Percentiles rank a stretch among this genome's conserved stretches.
These are phyloP conservation scores for Enteromius mattozi DNA, from an alignment of 2,797 vertebrate species.

Conservation along the genomic window DNA sequence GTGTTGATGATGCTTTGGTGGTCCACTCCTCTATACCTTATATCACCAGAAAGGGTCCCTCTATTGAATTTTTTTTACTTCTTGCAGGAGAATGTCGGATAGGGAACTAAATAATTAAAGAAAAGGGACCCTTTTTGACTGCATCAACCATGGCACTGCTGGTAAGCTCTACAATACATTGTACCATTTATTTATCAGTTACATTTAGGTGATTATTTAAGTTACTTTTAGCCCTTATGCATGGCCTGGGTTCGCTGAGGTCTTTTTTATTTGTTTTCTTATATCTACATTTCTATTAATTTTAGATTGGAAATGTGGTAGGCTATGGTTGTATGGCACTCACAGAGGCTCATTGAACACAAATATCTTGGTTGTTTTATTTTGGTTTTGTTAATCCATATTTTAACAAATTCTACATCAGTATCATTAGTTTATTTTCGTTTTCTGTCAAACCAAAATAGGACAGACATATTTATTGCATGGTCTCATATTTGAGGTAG, in stretches of 20 bases:
- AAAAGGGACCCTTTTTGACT: slow-evolving; percentile 88
- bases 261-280: slow-evolving; percentile 62
- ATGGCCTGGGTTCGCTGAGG: slow-evolving; percentile 76
- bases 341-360: slow-evolving; percentile 19
- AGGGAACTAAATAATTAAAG: slow-evolving; percentile 90
- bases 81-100: slow-evolving; percentile 89
- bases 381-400: not conserved
- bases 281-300: slow-evolving; percentile 14
- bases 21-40: slow-evolving; percentile 78
- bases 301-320: slow-evolving; percentile 22
- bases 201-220: slow-evolving; percentile 67
- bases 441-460: not conserved
- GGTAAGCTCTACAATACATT: slow-evolving; percentile 87
- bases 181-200: slow-evolving; percentile 79
- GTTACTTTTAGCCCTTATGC: slow-evolving; percentile 70
- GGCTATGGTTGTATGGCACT: slow-evolving; percentile 13
- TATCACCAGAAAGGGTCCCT: slow-evolving; percentile 84
- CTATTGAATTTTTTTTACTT: slow-evolving; percentile 86
- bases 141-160: slow-evolving; percentile 88
- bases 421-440: not conserved
- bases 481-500: slow-evolving; percentile 14
- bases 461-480: not conserved
- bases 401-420: slow-evolving; percentile 16
- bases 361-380: not conserved
- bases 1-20: slow-evolving; percentile 83